Base-by-base conservation (phyloP, 2,888 invertebrate species). In the Molanna angustata region DNA sequence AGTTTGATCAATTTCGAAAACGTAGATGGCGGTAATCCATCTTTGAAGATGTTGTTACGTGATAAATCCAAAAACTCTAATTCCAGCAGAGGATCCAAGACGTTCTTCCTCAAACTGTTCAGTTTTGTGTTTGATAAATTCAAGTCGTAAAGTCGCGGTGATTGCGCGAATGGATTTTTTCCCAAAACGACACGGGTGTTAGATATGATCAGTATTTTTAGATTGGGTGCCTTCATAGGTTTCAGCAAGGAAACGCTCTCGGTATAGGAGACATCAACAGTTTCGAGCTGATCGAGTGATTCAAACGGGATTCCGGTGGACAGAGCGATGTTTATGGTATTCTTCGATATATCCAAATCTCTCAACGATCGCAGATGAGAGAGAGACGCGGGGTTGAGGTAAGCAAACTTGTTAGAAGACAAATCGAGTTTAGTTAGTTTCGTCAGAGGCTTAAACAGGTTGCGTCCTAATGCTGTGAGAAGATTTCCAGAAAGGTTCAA, bases 1-100 rank as follows among this genome's bases (percentile, higher is more conserved):
- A 39, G 16, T 16, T 39, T 39, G 4, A 3, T 16, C 14, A 39
- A 17, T 39, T 3, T 39, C n/a, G 39, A 39, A 39, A 39, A 39
- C 17, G 11, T 39, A 4, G 9, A 9, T 4, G 18, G 9, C 17
- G 39, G 6, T 11, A 39, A 39, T 11, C 27, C 27, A 17, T 4
- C 2, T 16, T 14, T 14, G 9, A 16, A 14, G 2, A 16, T 14
- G 4, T 39, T 39, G 18, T 39, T 27, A 27, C 11, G 39, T 4
- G 39, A 39, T 4, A 39, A 16, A 16, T 39, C 16, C 14, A 39
- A 17, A 39, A 16, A 39, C 17, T 39, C 14, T 16, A 39, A 17
- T 9, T 39, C 4, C 2, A 3, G 3, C 9, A 39, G 16, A 39
- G 6, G 4, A 16, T 39, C 39, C 3, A 39, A 39, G 9, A 39